Base-by-base conservation (phyloP, 2,113 vertebrate species). In the Sclerurus mexicanus region DNA sequence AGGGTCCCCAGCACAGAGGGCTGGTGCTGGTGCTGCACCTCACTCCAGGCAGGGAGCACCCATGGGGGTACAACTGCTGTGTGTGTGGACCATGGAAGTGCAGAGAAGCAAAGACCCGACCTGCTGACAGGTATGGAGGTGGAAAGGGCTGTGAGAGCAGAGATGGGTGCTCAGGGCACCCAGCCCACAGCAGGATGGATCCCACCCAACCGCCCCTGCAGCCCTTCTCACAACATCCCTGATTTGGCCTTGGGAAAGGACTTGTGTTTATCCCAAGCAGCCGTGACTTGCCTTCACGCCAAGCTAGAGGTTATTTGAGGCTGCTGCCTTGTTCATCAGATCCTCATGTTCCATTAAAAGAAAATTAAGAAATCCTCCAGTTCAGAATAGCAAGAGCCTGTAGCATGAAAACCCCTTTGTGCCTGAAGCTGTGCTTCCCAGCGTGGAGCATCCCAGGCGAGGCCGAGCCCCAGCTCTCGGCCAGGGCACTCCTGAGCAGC, bases 291-390 rank as follows among this genome's bases (percentile, higher is more conserved):
- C 88, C 85, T 96, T 37, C 71, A 76, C 0, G 42, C 91, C 91
- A 96, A 95, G 46, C 53, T n/a, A 69, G 91, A 27, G 91, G 94
- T 94, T 95, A 91, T 95, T 81, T 72, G 62, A 96, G 93, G 95
- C 87, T 87, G 69, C 77, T 87, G 66, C 40, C 78, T 73, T 20
- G 28, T 83, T 96, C 89, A 85, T 89, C 94, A 91, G 56, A 85
- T 81, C 87, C 89, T 95, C 68, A 44, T 87, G 85, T 87, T 93
- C 68, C 46, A 30, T 86, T 95, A 42, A 77, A 87, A 77, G 76
- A 49, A 47, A 76, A 84, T 28, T 73, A 73, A 49, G 40, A 84
- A 87, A 37, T 47, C 75, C 35, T 76, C 49, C 58, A 16, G 12
- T 66, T 62, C 53, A 69, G 52, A 92, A 37, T 20, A 69, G 63